A percentile compares a stretch with the other conserved stretches of the same genome.
Conservation (phyloP, 2,888 invertebrate genomes). For the Hymenopus coronatus region DNA sequence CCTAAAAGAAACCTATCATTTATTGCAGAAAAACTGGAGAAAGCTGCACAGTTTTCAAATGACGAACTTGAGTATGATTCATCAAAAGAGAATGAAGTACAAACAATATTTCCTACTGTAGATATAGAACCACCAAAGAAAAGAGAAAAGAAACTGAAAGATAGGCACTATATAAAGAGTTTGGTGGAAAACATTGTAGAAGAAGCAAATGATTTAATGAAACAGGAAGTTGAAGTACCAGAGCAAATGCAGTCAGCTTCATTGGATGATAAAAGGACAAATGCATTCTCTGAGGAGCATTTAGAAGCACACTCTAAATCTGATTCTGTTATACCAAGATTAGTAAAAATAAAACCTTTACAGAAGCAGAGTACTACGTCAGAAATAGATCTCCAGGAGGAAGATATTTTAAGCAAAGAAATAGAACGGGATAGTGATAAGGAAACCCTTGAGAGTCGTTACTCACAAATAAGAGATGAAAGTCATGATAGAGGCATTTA, state of each 20-base stretch:
- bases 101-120: background rate
- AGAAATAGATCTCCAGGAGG: background rate
- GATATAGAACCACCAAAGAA: background rate
- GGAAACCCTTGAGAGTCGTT: background rate
- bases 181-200: background rate
- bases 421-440: background rate
- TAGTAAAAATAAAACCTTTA: background rate
- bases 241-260: background rate
- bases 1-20: background rate
- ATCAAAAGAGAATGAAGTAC: background rate
- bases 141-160: background rate
- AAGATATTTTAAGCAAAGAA: background rate
- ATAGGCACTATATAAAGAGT: background rate
- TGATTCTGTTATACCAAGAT: background rate
- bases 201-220: background rate
- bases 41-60: background rate
- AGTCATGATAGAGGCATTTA: background rate
- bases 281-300: background rate
- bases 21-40: background rate
- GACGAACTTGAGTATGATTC: background rate
- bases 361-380: background rate
- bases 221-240: background rate
- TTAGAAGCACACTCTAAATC: background rate
- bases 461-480: background rate
- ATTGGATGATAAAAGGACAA: background rate